Evolutionary conservation across 2,888 invertebrate species (phyloP).

Genomic region (Caenorhabditis imperialis): DNA sequence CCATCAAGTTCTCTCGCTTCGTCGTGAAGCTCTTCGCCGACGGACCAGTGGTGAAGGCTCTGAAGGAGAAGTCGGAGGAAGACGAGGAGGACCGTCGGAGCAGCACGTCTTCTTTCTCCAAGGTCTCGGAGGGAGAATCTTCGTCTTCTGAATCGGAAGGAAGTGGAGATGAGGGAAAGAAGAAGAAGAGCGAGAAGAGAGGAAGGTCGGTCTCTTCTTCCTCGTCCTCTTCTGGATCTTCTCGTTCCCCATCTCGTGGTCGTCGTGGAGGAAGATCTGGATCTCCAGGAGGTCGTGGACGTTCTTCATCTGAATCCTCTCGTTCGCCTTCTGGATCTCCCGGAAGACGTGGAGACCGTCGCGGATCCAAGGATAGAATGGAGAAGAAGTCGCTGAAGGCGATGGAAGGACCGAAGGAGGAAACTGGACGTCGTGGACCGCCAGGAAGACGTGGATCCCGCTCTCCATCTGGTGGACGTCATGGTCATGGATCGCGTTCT

Average conservation of each 20-base stretch:
- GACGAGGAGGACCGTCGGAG: constrained; percentile 20
- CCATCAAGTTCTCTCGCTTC: constrained; percentile 38
- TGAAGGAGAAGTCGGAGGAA: constrained; percentile 15
- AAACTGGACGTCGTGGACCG: neutral
- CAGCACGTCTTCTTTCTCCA: constrained; percentile 45
- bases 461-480: constrained; percentile 12
- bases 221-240: constrained; percentile 28
- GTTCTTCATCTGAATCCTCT: no score
- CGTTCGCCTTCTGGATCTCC: neutral
- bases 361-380: no score
- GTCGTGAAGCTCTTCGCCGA: constrained; percentile 36
- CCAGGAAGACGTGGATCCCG: constrained; percentile 13
- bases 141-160: constrained; percentile 29
- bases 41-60: constrained; percentile 13
- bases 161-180: constrained; percentile 10
- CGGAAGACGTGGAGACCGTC: no score
- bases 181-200: constrained; percentile 19
- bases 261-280: constrained; percentile 13
- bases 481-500: constrained; percentile 4
- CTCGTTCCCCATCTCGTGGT: constrained; percentile 25
- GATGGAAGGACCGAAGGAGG: no score
- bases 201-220: constrained; percentile 39
- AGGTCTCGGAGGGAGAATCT: constrained; percentile 31
- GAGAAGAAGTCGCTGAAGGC: no score
- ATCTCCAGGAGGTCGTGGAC: constrained; percentile 11